Conservation (phyloP, 2,113 vertebrate species). For the Globicephala melas region DNA sequence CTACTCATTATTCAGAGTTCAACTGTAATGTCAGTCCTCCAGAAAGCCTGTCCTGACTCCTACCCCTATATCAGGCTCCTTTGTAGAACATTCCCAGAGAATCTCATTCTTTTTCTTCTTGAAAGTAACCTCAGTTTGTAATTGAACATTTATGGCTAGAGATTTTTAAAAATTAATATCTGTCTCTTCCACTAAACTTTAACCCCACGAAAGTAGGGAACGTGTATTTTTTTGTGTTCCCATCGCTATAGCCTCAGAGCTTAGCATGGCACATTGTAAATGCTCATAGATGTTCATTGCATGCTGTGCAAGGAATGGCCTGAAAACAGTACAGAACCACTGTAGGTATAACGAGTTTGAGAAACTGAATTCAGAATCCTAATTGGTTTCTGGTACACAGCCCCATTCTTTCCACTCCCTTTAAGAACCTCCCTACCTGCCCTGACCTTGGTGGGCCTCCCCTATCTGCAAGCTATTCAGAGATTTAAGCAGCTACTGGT, state of each 20-base stretch:
- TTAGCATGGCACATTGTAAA: background rate
- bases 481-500: background rate
- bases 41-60: background rate
- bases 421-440: background rate
- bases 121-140: background rate
- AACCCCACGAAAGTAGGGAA: background rate
- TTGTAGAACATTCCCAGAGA: background rate
- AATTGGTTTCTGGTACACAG: background rate
- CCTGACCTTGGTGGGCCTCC: background rate
- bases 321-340: background rate
- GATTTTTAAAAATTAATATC: background rate
- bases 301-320: background rate
- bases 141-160: background rate
- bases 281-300: too few species aligned
- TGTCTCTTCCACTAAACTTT: background rate
- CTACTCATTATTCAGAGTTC: background rate
- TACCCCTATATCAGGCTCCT: background rate
- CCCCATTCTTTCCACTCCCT: background rate
- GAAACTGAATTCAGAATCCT: background rate
- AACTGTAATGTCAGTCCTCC: background rate
- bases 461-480: background rate
- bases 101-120: background rate
- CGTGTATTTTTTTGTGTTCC: background rate
- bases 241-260: background rate
- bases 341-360: background rate